A percentile compares a stretch with the other conserved stretches of the same genome.
phyloP scores from a whole-genome alignment of 2,888 invertebrate genomes.

The Philhelius pedissequus region DNA sequence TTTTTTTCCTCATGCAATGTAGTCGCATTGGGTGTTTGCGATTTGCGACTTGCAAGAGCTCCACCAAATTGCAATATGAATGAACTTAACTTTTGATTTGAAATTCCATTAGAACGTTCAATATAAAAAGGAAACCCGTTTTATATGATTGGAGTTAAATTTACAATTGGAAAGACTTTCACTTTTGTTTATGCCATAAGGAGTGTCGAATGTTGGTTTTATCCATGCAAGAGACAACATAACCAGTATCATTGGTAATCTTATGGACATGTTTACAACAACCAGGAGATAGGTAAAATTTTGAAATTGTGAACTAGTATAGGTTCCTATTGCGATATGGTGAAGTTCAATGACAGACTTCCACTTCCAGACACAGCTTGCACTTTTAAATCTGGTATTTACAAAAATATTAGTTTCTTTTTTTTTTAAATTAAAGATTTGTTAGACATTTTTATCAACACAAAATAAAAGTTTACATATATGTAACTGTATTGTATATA shows the following conservation, averaged over 20 bases:
- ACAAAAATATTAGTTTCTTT: background rate
- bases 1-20: background rate
- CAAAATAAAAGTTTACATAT: background rate
- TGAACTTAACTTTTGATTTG: background rate
- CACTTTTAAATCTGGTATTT: background rate
- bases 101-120: constrained; percentile 30
- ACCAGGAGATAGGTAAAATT: background rate
- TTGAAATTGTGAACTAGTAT: constrained; percentile 2
- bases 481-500: background rate
- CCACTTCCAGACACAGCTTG: background rate
- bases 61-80: background rate
- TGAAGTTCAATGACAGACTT: constrained; percentile 17
- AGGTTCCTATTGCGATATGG: background rate
- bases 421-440: background rate
- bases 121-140: constrained; percentile 23
- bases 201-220: background rate
- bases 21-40: background rate
- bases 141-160: background rate
- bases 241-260: constrained; percentile 5
- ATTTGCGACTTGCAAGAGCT: background rate
- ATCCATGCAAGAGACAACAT: background rate
- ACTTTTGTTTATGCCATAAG: constrained; percentile 32
- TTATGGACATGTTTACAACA: constrained; percentile 6
- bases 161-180: constrained; percentile 34
- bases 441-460: background rate